phyloP scores from a whole-genome alignment of 2,797 vertebrate genomes.

The Pseudochaenichthys georgianus region DNA sequence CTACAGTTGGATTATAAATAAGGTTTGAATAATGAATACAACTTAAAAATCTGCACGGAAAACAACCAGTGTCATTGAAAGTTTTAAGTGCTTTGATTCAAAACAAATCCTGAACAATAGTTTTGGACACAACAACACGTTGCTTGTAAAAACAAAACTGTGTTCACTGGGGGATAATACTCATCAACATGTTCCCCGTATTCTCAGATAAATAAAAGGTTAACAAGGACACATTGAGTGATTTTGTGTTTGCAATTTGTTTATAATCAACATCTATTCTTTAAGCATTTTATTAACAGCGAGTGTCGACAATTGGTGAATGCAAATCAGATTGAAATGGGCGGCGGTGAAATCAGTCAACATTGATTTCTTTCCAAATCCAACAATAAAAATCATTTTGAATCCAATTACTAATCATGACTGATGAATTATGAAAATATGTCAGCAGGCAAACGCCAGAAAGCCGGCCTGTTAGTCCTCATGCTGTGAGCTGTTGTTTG shows the following conservation, averaged over 20 bases:
- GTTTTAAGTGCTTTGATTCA: too few relatives aligned
- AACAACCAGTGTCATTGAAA: too few relatives aligned
- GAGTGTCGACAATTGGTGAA: slow-evolving; percentile 39
- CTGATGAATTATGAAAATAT: slow-evolving; percentile 52
- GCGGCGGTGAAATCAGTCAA: slow-evolving; percentile 44
- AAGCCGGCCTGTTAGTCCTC: slow-evolving; percentile 11
- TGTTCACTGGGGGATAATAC: not conserved
- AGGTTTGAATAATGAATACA: not conserved
- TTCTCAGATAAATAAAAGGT: slow-evolving; percentile 32
- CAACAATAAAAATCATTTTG: slow-evolving; percentile 43
- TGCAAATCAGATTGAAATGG: slow-evolving; percentile 49
- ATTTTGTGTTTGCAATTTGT: slow-evolving; percentile 27
- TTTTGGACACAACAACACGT: too few relatives aligned
- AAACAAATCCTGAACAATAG: too few relatives aligned
- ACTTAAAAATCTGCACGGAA: too few relatives aligned
- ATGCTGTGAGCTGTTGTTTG: slow-evolving; percentile 22
- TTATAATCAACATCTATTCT: slow-evolving; percentile 54
- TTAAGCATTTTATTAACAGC: slow-evolving; percentile 26
- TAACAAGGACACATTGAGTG: slow-evolving; percentile 14
- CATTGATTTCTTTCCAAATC: slow-evolving; percentile 44
- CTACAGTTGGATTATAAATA: not conserved
- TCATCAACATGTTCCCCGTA: slow-evolving; percentile 17
- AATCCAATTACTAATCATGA: slow-evolving; percentile 58
- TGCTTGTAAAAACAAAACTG: slow-evolving; percentile 17
- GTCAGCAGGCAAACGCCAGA: slow-evolving; percentile 23